phyloP scores from a whole-genome alignment of 2,888 invertebrate species.

The Ormyrus thymus region DNA sequence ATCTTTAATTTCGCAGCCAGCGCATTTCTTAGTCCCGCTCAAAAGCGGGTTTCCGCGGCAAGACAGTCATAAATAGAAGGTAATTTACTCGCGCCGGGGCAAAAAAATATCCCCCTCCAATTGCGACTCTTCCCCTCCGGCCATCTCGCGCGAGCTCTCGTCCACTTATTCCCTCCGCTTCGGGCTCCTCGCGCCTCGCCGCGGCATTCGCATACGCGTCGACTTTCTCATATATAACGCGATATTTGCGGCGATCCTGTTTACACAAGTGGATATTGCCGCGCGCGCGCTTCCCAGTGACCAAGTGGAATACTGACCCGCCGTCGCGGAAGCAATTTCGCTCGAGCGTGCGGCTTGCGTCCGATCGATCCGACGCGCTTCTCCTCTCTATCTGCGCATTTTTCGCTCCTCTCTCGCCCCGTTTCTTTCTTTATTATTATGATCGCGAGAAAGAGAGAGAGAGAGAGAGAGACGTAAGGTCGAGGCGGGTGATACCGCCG shows the following conservation, averaged over 20 bases:
- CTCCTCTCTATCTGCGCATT: not conserved
- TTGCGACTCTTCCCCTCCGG: not conserved
- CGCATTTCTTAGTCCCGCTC: too few relatives aligned
- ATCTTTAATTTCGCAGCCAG: too few relatives aligned
- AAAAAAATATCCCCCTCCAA: not conserved
- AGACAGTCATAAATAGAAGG: too few relatives aligned
- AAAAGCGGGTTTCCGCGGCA: too few relatives aligned
- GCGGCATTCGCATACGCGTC: conserved; percentile 57
- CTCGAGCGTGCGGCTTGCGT: conserved; percentile 42
- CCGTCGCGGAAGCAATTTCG: conserved; percentile 56
- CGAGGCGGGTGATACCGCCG: too few relatives aligned
- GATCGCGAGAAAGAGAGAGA: not conserved
- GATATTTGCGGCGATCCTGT: conserved; percentile 62
- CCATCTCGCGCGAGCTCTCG: not conserved
- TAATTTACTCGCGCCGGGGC: too few relatives aligned
- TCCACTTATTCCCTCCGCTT: too few relatives aligned
- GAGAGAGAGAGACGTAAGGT: not conserved
- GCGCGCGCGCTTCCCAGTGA: conserved; percentile 47
- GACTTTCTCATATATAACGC: conserved; percentile 50
- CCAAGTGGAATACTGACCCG: conserved; percentile 56
- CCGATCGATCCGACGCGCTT: conserved; percentile 19
- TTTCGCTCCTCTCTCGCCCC: not conserved
- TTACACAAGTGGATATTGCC: conserved; percentile 63
- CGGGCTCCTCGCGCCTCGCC: not conserved
- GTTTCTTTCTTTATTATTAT: conserved; percentile 12